These are phyloP conservation scores for Nowickia ferox DNA, from an alignment of 2,888 invertebrate species.

Conservation along the genomic window DNA sequence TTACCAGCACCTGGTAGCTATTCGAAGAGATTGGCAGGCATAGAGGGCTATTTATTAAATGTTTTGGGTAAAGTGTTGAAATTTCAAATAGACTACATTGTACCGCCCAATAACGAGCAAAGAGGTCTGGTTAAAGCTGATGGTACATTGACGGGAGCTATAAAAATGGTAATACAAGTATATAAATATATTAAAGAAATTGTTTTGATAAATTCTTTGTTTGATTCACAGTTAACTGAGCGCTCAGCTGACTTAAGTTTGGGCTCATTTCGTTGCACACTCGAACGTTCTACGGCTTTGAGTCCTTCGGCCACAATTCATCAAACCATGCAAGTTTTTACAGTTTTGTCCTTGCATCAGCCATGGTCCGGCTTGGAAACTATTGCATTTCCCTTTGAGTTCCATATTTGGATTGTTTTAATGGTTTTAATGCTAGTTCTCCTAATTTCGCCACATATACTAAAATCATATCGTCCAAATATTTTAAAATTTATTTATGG, in stretches of 20 bases:
- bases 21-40: conserved; percentile 26
- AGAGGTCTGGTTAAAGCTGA: conserved; percentile 69
- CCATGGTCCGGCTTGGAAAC: conserved; percentile 74
- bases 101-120: conserved; percentile 72
- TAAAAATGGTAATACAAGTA: conserved; percentile 66
- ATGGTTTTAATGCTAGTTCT: conserved; percentile 40
- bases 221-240: conserved; percentile 67
- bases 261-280: conserved; percentile 73
- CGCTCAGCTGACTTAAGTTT: conserved; percentile 73
- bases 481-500: conserved; percentile 66
- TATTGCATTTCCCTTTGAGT: conserved; percentile 73
- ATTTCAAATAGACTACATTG: conserved; percentile 56
- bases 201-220: neutral
- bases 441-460: conserved; percentile 36
- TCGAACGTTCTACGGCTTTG: conserved; percentile 67
- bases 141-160: conserved; percentile 68
- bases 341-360: conserved; percentile 61
- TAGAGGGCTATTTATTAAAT: conserved; percentile 65
- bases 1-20: neutral
- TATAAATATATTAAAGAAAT: neutral
- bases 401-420: conserved; percentile 72
- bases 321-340: conserved; percentile 73
- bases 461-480: conserved; percentile 2
- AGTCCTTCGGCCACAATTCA: conserved; percentile 72
- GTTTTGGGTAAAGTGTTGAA: conserved; percentile 45